Evolutionary conservation across 2,888 invertebrate genomes (phyloP).

Genomic region (Cepaea hortensis): DNA sequence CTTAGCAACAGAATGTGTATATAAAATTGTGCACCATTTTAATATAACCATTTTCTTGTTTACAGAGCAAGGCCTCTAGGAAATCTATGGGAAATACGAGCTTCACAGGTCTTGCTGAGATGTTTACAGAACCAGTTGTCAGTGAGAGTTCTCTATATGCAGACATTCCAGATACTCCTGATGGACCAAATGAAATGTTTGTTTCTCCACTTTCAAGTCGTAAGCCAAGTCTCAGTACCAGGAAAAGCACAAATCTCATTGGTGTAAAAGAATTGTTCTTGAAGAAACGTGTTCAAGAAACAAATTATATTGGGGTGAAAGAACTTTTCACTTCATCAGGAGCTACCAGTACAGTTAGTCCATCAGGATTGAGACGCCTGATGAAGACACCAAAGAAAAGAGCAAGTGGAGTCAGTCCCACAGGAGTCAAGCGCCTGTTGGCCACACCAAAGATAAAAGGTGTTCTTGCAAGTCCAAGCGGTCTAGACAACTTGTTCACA

Average conservation of each 20-base stretch:
- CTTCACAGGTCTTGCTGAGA: constrained; percentile 50
- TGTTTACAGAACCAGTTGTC: constrained; percentile 35
- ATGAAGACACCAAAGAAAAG: constrained; percentile 50
- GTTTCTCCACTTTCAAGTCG: constrained; percentile 71
- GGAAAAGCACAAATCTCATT: constrained; percentile 58
- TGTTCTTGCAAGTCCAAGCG: constrained; percentile 38
- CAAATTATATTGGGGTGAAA: constrained; percentile 55
- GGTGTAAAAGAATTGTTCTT: constrained; percentile 58
- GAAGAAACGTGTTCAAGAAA: constrained; percentile 51
- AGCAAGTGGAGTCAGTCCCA: constrained; percentile 2
- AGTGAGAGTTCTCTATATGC: constrained; percentile 63
- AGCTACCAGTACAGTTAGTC: constrained; percentile 18
- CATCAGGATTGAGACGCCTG: constrained; percentile 40
- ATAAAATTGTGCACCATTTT: neutral
- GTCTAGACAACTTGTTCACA: constrained; percentile 44
- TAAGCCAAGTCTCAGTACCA: constrained; percentile 34
- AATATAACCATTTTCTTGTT: neutral
- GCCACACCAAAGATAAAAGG: constrained; percentile 26
- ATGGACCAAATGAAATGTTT: constrained; percentile 74
- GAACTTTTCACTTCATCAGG: constrained; percentile 9
- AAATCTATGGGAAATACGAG: constrained; percentile 49
- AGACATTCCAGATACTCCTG: constrained; percentile 73
- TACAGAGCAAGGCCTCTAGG: constrained; percentile 41
- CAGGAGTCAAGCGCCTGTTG: constrained; percentile 37
- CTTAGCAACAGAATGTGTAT: neutral